Percentiles rank a stretch among this genome's conserved stretches.
These are phyloP conservation scores for Meliscaeva auricollis DNA, from an alignment of 2,888 invertebrate species.

Conservation along the genomic window DNA sequence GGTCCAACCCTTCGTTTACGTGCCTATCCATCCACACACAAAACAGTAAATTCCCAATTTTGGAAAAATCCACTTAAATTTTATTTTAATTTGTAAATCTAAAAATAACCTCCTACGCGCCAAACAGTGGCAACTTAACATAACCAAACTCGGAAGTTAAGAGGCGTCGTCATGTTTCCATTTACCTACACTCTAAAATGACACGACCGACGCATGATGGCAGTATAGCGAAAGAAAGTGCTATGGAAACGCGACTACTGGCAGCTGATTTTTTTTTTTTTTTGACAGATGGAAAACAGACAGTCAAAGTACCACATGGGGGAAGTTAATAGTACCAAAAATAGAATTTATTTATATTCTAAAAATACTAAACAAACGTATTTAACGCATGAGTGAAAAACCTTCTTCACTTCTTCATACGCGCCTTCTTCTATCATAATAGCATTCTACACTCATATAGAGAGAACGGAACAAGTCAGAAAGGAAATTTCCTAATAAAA, in stretches of 20 bases:
- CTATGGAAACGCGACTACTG: slow-evolving; percentile 37
- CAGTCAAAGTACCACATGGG: slow-evolving; percentile 23
- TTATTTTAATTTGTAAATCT: slow-evolving; percentile 10
- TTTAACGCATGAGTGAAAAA: slow-evolving; percentile 39
- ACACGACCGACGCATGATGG: neutral
- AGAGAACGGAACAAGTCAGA: slow-evolving; percentile 68
- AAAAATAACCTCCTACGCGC: slow-evolving; percentile 56
- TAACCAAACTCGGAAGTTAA: slow-evolving; percentile 53
- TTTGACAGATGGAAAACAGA: slow-evolving; percentile 50
- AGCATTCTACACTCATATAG: slow-evolving; percentile 9
- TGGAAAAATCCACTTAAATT: slow-evolving; percentile 30
- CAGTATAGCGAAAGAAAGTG: neutral
- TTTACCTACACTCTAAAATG: slow-evolving; percentile 1
- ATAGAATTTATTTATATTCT: slow-evolving; percentile 50
- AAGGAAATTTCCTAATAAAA: slow-evolving; percentile 78
- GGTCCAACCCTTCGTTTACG: slow-evolving; percentile 38
- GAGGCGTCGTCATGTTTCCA: slow-evolving; percentile 64
- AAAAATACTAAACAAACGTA: slow-evolving; percentile 52
- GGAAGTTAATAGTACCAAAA: slow-evolving; percentile 62
- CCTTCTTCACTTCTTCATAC: slow-evolving; percentile 18
- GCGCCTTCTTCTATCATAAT: neutral
- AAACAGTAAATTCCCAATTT: slow-evolving; percentile 33
- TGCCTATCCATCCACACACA: neutral
- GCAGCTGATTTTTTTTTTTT: slow-evolving; percentile 57
- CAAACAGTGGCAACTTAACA: slow-evolving; percentile 25